These are phyloP conservation scores for Epinotia bilunana DNA, from an alignment of 2,888 invertebrate species.

Conservation along the genomic window DNA sequence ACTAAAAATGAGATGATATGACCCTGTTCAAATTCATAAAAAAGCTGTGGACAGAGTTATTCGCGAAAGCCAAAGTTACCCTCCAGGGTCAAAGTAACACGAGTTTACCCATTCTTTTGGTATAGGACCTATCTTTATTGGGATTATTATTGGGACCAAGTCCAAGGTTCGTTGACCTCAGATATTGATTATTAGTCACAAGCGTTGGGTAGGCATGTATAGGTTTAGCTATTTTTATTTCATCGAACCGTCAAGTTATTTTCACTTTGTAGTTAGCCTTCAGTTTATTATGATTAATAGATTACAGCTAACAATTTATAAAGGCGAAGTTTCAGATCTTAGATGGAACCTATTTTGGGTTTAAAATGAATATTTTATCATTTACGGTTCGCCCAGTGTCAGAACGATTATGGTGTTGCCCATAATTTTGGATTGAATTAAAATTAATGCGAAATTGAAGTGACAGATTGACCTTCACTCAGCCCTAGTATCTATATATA, in stretches of 20 bases:
- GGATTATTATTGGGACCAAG: no score
- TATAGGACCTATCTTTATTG: neutral
- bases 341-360: neutral
- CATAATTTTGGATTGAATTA: no score
- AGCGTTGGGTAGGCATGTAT: no score
- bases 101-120: neutral
- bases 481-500: no score
- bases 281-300: neutral
- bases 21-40: no score
- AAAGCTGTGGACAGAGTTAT: no score
- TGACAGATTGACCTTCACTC: no score
- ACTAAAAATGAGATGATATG: no score
- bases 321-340: neutral
- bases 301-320: neutral
- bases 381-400: neutral
- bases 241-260: neutral
- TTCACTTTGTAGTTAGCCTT: neutral
- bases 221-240: neutral
- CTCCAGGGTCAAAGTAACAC: no score
- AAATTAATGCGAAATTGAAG: no score
- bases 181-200: slow-evolving; percentile 3
- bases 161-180: neutral
- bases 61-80: no score
- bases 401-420: no score
- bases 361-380: neutral